A percentile compares a stretch with the other conserved stretches of the same genome.
These are phyloP conservation scores for Oceanodroma tethys DNA, from an alignment of 2,113 vertebrate species.

Conservation along the genomic window DNA sequence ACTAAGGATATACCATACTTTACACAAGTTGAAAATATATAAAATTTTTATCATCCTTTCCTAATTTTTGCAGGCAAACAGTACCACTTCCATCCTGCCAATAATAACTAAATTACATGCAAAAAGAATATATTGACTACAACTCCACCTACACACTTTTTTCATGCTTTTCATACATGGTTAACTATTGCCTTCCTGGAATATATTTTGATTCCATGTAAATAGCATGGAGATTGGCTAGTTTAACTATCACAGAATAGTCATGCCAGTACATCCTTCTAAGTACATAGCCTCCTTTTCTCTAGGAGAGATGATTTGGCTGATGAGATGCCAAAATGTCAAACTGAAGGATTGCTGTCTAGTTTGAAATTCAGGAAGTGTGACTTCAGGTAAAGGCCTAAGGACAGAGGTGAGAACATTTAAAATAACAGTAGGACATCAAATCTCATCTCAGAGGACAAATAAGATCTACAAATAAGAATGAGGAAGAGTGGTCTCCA, in stretches of 20 bases:
- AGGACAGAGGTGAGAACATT: neutral
- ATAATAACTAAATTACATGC: neutral
- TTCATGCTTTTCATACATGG: neutral
- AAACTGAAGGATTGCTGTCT: neutral
- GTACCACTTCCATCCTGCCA: neutral
- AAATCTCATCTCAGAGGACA: neutral
- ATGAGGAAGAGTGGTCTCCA: neutral
- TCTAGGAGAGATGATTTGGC: neutral
- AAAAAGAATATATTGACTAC: neutral
- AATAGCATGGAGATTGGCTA: neutral
- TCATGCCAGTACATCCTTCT: neutral
- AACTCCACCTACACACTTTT: neutral
- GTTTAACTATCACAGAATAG: neutral
- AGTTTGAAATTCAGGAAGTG: neutral
- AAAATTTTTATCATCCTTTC: neutral
- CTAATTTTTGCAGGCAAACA: neutral
- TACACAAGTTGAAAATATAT: neutral
- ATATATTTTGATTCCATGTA: neutral
- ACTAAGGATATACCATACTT: neutral
- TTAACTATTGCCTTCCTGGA: neutral
- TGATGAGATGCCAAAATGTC: neutral
- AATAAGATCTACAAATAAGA: slow-evolving; percentile 6
- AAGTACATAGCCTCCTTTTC: neutral
- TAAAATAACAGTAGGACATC: neutral
- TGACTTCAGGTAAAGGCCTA: neutral